Evolutionary conservation across 2,888 invertebrate species (phyloP), one percentile per base, ranked within the genome.

Genomic region (Hesperia comma): DNA sequence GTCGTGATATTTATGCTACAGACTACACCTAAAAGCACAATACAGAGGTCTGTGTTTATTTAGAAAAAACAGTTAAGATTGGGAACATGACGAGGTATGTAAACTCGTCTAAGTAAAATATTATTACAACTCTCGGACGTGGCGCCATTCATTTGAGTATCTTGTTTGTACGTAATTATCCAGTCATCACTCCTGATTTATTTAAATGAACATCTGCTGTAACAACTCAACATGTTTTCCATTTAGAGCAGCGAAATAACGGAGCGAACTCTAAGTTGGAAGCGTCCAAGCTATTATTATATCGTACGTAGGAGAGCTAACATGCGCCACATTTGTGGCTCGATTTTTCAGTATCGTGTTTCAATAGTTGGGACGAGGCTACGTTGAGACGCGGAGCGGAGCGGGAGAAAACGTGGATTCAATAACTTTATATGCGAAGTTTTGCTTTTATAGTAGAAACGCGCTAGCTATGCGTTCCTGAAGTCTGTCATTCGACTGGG

Each of bases 311-410:
- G 74, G 66, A 68, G 72, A 74, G 72, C 77, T 74, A 77, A 77
- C 75, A 71, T 74, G 76, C 75, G 74, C 74, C 78, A 73, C 76
- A 72, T 80, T 80, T 79, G 76, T 71, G 76, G 76, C 74, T 76
- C 79, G 75, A 83, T 85, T 80, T 84, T 84, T 85, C 82, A 83
- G 79, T 79, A 79, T 84, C 79, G 73, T 71, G 76, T 84, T 82
- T 74, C 81, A 72, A 62, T 69, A 58, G 7, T n/a, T 57, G 33
- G 26, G 67, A 41, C 61, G 21, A 8, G 51, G 14, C 6, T 19
- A 19, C 51, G 7, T 17, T 37, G 21, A 63, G 41, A 61, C 63
- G 55, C 61, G 17, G 58, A 70, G 70, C 49, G 61, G 61, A 40
- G 21, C 54, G 15, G 17, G 6, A 14, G 10, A 15, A 0, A 26